phyloP scores from a whole-genome alignment of 2,888 invertebrate species.

The Conchocele bisecta region DNA sequence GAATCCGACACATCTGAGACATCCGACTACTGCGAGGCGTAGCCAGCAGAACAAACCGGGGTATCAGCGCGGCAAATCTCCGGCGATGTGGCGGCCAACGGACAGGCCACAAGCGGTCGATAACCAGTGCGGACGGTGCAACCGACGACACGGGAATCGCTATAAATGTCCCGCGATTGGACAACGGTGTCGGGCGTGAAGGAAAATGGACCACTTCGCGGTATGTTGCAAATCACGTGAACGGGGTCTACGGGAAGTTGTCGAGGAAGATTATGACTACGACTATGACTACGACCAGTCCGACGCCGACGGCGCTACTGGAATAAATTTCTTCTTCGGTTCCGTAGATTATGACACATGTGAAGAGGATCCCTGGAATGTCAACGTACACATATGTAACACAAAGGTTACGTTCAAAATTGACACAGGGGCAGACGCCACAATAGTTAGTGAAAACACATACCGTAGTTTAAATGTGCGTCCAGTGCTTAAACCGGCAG shows the following conservation, averaged over 20 bases:
- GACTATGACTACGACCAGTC: no score
- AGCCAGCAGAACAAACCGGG: no score
- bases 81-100: no score
- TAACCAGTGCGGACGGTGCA: slow-evolving; percentile 1
- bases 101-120: no score
- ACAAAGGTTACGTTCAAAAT: slow-evolving; percentile 24
- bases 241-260: background rate
- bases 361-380: slow-evolving; percentile 3
- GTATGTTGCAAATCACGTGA: slow-evolving; percentile 7
- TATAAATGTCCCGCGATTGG: slow-evolving; percentile 24
- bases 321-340: slow-evolving; percentile 1
- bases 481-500: background rate
- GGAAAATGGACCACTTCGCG: slow-evolving; percentile 13
- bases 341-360: background rate
- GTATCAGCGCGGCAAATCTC: no score
- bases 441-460: background rate
- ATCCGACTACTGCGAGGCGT: no score
- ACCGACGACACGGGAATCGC: background rate
- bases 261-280: no score
- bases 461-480: background rate
- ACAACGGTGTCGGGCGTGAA: slow-evolving; percentile 18
- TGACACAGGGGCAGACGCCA: slow-evolving; percentile 26
- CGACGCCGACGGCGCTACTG: background rate
- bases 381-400: slow-evolving; percentile 10
- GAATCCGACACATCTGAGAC: no score